Conservation (phyloP, 2,113 vertebrate genomes). For the Cricetomys ansorgei region DNA sequence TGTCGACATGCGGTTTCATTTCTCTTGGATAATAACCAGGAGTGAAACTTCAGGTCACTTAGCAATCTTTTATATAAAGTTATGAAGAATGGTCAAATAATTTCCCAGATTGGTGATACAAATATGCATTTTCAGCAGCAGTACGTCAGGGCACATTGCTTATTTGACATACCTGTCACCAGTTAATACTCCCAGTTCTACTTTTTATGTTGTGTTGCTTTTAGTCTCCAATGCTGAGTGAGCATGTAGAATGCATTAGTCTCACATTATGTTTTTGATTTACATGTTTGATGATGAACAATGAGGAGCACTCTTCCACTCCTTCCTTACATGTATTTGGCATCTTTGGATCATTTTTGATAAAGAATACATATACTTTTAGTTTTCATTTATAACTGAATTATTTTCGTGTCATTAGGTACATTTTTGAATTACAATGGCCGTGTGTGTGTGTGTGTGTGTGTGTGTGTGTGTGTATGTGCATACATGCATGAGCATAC, state of each 20-base stretch:
- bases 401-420: not conserved
- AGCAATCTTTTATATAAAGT: not conserved
- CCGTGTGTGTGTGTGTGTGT: not conserved
- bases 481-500: not conserved
- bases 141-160: not conserved
- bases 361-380: not conserved
- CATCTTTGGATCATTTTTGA: not conserved
- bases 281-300: not conserved
- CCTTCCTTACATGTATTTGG: not conserved
- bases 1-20: not conserved
- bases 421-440: not conserved
- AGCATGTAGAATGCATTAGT: rapidly evolving
- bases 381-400: not conserved
- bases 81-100: not conserved
- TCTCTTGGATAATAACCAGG: not conserved
- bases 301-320: not conserved
- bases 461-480: not conserved
- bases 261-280: not conserved
- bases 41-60: not conserved
- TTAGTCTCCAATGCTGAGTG: not conserved
- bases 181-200: not conserved
- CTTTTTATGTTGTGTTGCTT: not conserved
- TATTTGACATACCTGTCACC: not conserved
- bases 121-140: not conserved
- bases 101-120: not conserved